phyloP scores from a whole-genome alignment of 2,888 invertebrate genomes.

The Apantesis nais region DNA sequence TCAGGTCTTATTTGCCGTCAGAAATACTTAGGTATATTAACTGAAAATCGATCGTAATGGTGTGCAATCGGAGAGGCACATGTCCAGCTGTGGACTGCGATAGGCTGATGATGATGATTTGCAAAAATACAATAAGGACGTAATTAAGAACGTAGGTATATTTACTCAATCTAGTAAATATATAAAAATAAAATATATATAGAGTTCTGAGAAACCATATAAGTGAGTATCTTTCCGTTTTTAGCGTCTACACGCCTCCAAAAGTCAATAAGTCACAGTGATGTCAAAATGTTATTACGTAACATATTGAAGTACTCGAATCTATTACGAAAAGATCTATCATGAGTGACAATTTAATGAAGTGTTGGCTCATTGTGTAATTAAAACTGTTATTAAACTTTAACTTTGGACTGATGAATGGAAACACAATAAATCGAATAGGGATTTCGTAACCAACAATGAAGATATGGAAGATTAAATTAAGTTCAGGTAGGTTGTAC shows the following conservation, averaged over 20 bases:
- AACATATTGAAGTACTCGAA: constrained; percentile 44
- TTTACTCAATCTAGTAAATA: background rate
- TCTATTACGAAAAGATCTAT: constrained; percentile 62
- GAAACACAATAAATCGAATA: constrained; percentile 60
- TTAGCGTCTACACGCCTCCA: constrained; percentile 40
- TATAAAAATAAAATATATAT: background rate
- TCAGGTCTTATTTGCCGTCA: background rate
- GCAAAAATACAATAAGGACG: no score
- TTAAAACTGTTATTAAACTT: constrained; percentile 74
- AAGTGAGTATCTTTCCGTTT: constrained; percentile 29
- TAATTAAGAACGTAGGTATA: background rate
- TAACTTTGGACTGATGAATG: constrained; percentile 70
- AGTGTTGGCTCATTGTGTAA: constrained; percentile 78
- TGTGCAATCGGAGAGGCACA: no score
- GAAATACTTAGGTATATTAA: background rate
- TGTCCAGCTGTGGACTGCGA: no score
- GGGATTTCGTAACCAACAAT: constrained; percentile 57
- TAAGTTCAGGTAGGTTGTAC: constrained; percentile 42
- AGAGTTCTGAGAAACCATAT: constrained; percentile 2
- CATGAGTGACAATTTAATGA: constrained; percentile 83
- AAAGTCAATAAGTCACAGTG: constrained; percentile 61
- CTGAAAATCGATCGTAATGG: no score
- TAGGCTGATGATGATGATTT: no score
- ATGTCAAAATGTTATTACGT: constrained; percentile 57
- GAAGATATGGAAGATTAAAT: constrained; percentile 56